phyloP scores from a whole-genome alignment of 2,113 vertebrate species.

The Catharus minimus region DNA sequence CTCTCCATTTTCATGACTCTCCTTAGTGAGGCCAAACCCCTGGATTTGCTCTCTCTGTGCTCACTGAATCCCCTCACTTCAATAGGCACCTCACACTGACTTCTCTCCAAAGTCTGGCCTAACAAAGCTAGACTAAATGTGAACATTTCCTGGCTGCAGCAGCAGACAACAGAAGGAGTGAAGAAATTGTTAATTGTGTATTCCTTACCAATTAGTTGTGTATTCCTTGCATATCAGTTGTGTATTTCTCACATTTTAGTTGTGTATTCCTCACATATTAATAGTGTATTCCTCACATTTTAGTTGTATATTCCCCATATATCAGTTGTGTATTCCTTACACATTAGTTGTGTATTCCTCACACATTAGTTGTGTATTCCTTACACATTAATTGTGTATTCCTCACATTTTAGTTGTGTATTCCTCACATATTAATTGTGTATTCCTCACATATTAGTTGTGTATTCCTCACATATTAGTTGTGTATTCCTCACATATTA shows the following conservation, averaged over 20 bases:
- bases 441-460: not conserved
- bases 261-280: not conserved
- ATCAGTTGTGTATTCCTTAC: not conserved
- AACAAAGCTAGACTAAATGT: not conserved
- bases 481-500: no score
- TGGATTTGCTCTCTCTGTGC: not conserved
- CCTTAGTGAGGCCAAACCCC: not conserved
- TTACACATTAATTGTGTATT: not conserved
- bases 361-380: not conserved
- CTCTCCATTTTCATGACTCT: accelerated
- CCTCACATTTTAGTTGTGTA: not conserved
- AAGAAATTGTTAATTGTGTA: not conserved
- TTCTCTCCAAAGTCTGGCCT: not conserved
- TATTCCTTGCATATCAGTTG: not conserved
- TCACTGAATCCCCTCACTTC: not conserved
- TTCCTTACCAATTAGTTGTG: no score
- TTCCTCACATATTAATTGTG: not conserved
- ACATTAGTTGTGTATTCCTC: not conserved
- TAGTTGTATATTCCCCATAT: not conserved
- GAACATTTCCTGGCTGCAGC: not conserved
- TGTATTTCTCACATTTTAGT: not conserved
- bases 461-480: not conserved
- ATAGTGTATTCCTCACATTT: not conserved
- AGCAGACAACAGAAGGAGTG: not conserved
- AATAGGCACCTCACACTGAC: not conserved